These are phyloP conservation scores for Siniperca knerii DNA, from an alignment of 2,113 vertebrate genomes.

Conservation along the genomic window DNA sequence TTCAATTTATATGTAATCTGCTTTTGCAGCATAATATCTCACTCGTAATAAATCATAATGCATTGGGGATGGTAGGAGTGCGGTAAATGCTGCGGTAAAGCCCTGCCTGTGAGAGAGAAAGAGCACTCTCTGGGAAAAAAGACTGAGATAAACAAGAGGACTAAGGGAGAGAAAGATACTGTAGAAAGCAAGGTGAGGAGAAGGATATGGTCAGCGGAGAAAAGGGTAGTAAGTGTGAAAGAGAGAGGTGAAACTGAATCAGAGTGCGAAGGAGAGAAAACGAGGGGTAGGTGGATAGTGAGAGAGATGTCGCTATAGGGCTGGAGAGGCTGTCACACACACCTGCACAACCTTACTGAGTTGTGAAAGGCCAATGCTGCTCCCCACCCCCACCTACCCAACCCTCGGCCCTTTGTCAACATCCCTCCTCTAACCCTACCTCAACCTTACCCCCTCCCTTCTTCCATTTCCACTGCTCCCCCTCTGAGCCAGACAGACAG, in stretches of 20 bases:
- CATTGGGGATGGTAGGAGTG: constrained; percentile 62
- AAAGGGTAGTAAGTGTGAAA: constrained; percentile 49
- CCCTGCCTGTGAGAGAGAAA: constrained; percentile 41
- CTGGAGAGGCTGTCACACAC: constrained; percentile 69
- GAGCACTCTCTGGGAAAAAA: constrained; percentile 25
- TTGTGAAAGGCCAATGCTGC: constrained; percentile 40
- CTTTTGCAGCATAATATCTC: constrained; percentile 75
- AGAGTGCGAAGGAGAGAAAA: constrained; percentile 40
- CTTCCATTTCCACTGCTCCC: constrained; percentile 39
- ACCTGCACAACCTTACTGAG: constrained; percentile 58
- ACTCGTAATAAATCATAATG: constrained; percentile 80
- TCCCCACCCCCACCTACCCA: background rate
- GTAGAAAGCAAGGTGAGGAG: constrained; percentile 53
- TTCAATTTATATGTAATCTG: constrained; percentile 85
- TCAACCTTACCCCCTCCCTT: constrained; percentile 11
- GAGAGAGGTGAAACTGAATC: constrained; percentile 49
- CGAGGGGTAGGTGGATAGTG: constrained; percentile 43
- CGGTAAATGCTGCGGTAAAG: constrained; percentile 49
- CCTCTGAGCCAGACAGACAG: constrained; percentile 65
- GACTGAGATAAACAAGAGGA: constrained; percentile 36
- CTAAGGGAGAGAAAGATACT: constrained; percentile 35
- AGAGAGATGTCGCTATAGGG: constrained; percentile 61
- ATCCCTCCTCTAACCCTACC: constrained; percentile 43
- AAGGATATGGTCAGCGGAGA: constrained; percentile 48
- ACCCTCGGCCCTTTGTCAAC: constrained; percentile 38